These are phyloP conservation scores for Brachionus rubens DNA, from an alignment of 1,140 invertebrate genomes.

Conservation along the genomic window DNA sequence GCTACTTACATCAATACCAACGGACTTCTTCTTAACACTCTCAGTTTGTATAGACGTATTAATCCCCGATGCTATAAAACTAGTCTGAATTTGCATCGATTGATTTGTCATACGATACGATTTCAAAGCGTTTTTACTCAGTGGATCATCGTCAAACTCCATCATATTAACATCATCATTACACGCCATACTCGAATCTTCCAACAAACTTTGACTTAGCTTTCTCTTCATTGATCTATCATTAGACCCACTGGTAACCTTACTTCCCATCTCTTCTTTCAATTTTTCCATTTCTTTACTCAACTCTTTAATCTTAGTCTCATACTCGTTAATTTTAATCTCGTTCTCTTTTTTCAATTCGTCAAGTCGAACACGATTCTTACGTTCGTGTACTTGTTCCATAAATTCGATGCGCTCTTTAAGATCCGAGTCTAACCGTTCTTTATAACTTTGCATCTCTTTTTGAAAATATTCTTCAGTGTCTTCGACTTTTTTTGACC, in stretches of 20 bases:
- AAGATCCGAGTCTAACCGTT: not conserved
- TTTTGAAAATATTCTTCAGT: slow-evolving; percentile 23
- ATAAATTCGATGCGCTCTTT: not conserved
- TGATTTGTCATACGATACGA: not conserved
- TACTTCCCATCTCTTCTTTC: not conserved
- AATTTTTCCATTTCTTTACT: not conserved
- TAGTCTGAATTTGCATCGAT: slow-evolving; percentile 37
- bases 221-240: slow-evolving; percentile 20
- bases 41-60: slow-evolving; percentile 28
- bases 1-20: slow-evolving; percentile 32
- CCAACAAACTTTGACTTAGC: not conserved
- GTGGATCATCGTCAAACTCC: slow-evolving; percentile 19
- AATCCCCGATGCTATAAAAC: not conserved
- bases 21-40: not conserved
- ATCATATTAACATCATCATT: slow-evolving; percentile 23
- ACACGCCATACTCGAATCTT: not conserved
- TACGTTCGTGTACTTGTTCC: slow-evolving; percentile 5
- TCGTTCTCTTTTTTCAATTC: not conserved
- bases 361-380: not conserved
- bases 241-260: not conserved
- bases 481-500: slow-evolving; percentile 39
- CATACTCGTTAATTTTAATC: not conserved
- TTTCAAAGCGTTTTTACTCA: not conserved
- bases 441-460: slow-evolving; percentile 26
- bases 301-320: not conserved